phyloP scores from a whole-genome alignment of 1,140 invertebrate species.

The Bombus polaris region DNA sequence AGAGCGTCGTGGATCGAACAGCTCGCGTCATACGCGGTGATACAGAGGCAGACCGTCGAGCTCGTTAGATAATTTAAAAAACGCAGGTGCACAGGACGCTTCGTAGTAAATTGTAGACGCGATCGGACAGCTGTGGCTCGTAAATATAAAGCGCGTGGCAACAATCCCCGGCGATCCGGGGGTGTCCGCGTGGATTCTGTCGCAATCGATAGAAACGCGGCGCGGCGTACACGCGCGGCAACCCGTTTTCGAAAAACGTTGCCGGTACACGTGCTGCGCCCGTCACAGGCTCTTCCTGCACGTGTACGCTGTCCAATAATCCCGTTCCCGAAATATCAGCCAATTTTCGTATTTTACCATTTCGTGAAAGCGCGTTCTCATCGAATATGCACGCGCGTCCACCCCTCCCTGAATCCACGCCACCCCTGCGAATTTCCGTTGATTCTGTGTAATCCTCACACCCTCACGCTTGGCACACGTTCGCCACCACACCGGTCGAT shows the following conservation, averaged over 20 bases:
- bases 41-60: background rate
- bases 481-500: too few relatives aligned
- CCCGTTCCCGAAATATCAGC: slow-evolving; percentile 13
- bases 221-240: background rate
- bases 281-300: slow-evolving; percentile 7
- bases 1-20: background rate
- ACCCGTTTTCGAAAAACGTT: background rate
- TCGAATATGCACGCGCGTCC: slow-evolving; percentile 13
- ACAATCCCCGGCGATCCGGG: slow-evolving; percentile 27
- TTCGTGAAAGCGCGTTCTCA: slow-evolving; percentile 1
- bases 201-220: slow-evolving; percentile 63
- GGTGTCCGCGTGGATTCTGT: slow-evolving; percentile 54
- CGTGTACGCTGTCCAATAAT: slow-evolving; percentile 44
- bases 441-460: slow-evolving; percentile 13
- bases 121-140: slow-evolving; percentile 52
- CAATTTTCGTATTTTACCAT: slow-evolving; percentile 53
- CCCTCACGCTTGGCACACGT: background rate
- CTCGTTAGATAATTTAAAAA: slow-evolving; percentile 42
- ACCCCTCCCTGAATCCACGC: too few relatives aligned
- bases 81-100: slow-evolving; percentile 47
- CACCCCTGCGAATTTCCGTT: background rate
- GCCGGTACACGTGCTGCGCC: slow-evolving; percentile 3
- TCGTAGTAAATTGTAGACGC: slow-evolving; percentile 50
- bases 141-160: slow-evolving; percentile 43
- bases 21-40: slow-evolving; percentile 30